phyloP scores from a whole-genome alignment of 2,888 invertebrate genomes.

The Podabrus alpinus region DNA sequence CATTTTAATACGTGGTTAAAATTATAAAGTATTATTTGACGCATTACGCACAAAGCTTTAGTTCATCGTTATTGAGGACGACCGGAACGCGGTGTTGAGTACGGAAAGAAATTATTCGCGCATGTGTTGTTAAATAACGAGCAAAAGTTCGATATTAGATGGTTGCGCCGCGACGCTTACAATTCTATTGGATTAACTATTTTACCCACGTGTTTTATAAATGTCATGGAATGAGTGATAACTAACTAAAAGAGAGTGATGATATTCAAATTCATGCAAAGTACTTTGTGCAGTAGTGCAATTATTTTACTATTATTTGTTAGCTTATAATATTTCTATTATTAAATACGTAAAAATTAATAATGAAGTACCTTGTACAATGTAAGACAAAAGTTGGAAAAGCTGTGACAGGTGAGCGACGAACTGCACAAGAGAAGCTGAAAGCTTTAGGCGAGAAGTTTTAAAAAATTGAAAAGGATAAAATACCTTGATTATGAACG shows the following conservation, averaged over 20 bases:
- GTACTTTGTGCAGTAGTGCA: conserved; percentile 11
- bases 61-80: conserved; percentile 28
- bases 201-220: conserved; percentile 22
- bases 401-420: conserved; percentile 24
- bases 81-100: conserved; percentile 32
- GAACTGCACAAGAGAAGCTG: conserved; percentile 26
- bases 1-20: conserved; percentile 22
- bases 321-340: not conserved
- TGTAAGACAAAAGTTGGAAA: conserved; percentile 24
- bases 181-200: conserved; percentile 15
- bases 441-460: conserved; percentile 20
- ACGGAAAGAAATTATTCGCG: conserved; percentile 32
- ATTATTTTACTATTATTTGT: not conserved
- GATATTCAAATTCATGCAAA: not conserved
- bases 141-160: conserved; percentile 34
- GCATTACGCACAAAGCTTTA: conserved; percentile 35
- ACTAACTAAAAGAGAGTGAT: not conserved
- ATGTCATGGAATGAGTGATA: not conserved
- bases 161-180: conserved; percentile 11
- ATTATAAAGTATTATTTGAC: conserved; percentile 32
- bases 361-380: not conserved
- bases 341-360: not conserved
- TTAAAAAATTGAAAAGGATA: conserved; percentile 12
- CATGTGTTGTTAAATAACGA: conserved; percentile 32
- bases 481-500: conserved; percentile 55